phyloP scores from a whole-genome alignment of 2,888 invertebrate species.

The Pristionchus mayeri region DNA sequence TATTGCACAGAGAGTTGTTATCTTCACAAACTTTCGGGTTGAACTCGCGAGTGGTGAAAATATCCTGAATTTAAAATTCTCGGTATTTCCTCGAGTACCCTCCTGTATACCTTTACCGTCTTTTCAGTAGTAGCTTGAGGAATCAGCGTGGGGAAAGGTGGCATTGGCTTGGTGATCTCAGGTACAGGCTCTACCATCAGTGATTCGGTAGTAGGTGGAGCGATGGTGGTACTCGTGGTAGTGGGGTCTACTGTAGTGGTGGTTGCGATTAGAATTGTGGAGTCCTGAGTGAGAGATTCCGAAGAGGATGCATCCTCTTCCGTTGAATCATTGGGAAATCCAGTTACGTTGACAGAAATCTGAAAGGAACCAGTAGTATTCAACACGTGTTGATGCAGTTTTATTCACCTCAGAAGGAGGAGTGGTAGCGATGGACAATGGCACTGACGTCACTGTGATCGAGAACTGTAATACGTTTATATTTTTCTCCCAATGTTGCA shows the following conservation, averaged over 20 bases:
- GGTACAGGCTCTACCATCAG: too few species aligned
- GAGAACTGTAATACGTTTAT: constrained; percentile 30
- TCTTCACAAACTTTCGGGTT: constrained; percentile 48
- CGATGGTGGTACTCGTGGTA: not conserved
- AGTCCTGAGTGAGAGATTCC: too few species aligned
- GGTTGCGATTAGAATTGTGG: too few species aligned
- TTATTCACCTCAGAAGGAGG: constrained; percentile 16
- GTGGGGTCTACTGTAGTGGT: not conserved
- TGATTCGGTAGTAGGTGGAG: not conserved
- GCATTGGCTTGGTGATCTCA: too few species aligned
- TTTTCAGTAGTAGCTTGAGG: not conserved
- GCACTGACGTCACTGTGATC: constrained; percentile 24
- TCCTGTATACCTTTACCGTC: not conserved
- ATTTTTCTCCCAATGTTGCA: too few species aligned
- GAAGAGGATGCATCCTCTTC: too few species aligned
- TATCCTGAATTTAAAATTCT: not conserved
- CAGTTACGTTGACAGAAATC: constrained; percentile 1
- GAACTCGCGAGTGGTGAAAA: constrained; percentile 34
- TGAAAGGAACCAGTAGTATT: not conserved
- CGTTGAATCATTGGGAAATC: too few species aligned
- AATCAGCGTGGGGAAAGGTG: constrained; percentile 3
- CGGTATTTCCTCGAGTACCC: not conserved
- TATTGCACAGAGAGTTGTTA: constrained; percentile 43
- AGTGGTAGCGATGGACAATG: constrained; percentile 16
- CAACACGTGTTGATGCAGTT: not conserved